Evolutionary conservation across 2,797 vertebrate species (phyloP).

Genomic region (Argyrosomus regius): DNA sequence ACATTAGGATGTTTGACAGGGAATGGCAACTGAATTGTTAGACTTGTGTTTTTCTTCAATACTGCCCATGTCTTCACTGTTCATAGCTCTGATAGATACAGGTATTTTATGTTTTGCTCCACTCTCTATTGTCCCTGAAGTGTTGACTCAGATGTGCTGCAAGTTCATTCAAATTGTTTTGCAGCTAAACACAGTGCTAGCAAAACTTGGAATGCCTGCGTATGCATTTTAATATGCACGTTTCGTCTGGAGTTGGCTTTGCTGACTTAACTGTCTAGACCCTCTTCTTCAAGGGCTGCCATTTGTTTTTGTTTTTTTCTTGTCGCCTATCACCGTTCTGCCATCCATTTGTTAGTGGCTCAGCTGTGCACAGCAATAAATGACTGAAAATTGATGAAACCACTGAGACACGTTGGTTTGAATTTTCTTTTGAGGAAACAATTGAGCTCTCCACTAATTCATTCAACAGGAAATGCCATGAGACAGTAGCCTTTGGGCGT

Average conservation of each 20-base stretch:
- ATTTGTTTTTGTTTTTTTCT: conserved; percentile 31
- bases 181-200: not conserved
- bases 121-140: not conserved
- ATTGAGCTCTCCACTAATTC: conserved; percentile 26
- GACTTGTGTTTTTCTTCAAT: not conserved
- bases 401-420: conserved; percentile 19
- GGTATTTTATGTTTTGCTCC: not conserved
- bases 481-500: conserved; percentile 35
- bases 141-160: conserved; percentile 7
- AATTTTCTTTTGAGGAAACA: conserved; percentile 49
- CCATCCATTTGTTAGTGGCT: conserved; percentile 41
- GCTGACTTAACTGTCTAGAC: conserved; percentile 52
- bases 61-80: not conserved
- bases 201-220: conserved; percentile 6
- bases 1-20: not conserved
- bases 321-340: conserved; percentile 35
- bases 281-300: conserved; percentile 36
- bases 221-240: conserved; percentile 31
- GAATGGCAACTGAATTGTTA: not conserved
- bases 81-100: not conserved
- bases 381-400: conserved; percentile 51
- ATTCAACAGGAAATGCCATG: conserved; percentile 23
- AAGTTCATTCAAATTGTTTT: conserved; percentile 17
- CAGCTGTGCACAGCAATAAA: conserved; percentile 52
- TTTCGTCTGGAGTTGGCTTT: conserved; percentile 36